A percentile compares a stretch with the other conserved stretches of the same genome.
Conservation (phyloP, 1,140 invertebrate species). For the Frieseomelitta varia region DNA sequence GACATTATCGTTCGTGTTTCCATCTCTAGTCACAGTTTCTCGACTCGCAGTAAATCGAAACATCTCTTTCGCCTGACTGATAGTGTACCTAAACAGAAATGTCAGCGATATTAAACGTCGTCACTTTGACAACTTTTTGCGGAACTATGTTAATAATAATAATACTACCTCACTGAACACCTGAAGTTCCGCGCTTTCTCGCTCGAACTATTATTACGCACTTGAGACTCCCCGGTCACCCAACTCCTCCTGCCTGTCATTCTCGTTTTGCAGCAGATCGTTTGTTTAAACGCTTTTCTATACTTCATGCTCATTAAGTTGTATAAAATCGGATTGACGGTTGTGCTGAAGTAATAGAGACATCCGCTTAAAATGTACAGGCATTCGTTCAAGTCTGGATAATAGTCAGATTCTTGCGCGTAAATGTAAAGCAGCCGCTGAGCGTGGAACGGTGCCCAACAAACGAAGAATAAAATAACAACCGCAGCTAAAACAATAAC, state of each 20-base stretch:
- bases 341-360: slow-evolving; percentile 94
- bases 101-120: neutral
- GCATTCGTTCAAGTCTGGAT: slow-evolving; percentile 88
- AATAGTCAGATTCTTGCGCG: slow-evolving; percentile 84
- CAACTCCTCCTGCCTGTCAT: neutral
- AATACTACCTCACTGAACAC: slow-evolving; percentile 49
- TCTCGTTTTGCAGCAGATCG: slow-evolving; percentile 81
- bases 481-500: slow-evolving; percentile 90
- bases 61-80: slow-evolving; percentile 64
- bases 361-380: slow-evolving; percentile 91
- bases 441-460: slow-evolving; percentile 98
- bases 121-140: neutral
- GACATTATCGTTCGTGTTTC: slow-evolving; percentile 40
- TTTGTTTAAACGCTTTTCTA: slow-evolving; percentile 89
- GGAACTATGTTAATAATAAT: neutral
- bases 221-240: slow-evolving; percentile 16
- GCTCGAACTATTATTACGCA: slow-evolving; percentile 32
- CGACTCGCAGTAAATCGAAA: slow-evolving; percentile 52
- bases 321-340: slow-evolving; percentile 95
- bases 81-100: slow-evolving; percentile 56
- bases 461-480: slow-evolving; percentile 97
- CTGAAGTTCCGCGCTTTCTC: slow-evolving; percentile 14
- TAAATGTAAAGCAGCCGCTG: slow-evolving; percentile 92
- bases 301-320: slow-evolving; percentile 95
- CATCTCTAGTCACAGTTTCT: slow-evolving; percentile 12